Base-by-base conservation (phyloP, 2,888 invertebrate species). In the Notodonta ziczac region DNA sequence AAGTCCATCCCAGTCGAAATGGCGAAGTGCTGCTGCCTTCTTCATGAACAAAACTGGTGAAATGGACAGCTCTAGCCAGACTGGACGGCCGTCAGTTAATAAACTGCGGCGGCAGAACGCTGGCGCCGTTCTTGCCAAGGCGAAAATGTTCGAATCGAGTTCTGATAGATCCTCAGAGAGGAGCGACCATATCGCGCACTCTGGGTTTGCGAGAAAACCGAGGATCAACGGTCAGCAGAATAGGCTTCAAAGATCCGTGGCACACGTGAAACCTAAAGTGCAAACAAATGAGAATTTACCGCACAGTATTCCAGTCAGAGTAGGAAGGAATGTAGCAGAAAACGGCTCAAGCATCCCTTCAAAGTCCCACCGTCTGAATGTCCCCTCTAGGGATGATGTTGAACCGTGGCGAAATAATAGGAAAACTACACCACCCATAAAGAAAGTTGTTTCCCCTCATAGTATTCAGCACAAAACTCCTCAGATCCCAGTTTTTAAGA, bases 61-160 rank as follows among this genome's bases (percentile, higher is more conserved):
- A 65, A 73, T 88, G 39, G 90, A 90, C n/a, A 84, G 80, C 13
- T 83, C 87, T 52, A 89, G 89, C 58, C 91, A 91, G 56, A 95
- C 94, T 39, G 95, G 96, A 0, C 93, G 97, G 62, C 96, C 96
- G 0, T 97, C 97, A 0, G 95, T 97, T 12, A 96, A 96, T 24
- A 95, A 96, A 74, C 81, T 97, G 42, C 92, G 97, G 39, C 93
- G 94, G 56, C 96, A 96, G 84, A 97, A 97, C 83, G 97, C 96
- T 7, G 97, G 97, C 8, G 97, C 97, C 91, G 97, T 97, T 0
- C 88, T 97, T 63, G 97, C 96, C 2, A 97, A 97, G 89, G 97
- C 97, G 0, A 96, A 95, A 81, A 88, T 97, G 35, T 97, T 97
- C 77, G 96, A 97, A 81, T 92, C 89, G 12, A 92, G 93, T 73